Evolutionary conservation across 1,140 invertebrate species (phyloP), one percentile per base, ranked within the genome.

Genomic region (Idris sp.): DNA sequence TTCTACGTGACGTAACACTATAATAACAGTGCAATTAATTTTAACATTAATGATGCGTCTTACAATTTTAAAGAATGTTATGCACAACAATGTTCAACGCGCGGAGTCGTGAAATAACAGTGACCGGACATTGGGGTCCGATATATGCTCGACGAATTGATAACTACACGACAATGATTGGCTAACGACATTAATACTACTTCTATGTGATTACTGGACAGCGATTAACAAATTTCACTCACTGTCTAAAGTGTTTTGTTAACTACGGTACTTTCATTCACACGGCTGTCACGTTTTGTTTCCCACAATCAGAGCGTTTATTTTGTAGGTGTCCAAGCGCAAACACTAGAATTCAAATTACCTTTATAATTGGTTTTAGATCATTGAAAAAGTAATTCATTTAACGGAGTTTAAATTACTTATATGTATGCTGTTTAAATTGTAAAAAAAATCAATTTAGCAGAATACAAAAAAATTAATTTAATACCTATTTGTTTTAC

Each of bases 81-180:
- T n/a, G 1, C 11, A 25, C 25, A 8, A 16, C 18, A 8, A 15
- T 49, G 38, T 41, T 41, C 11, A 6, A 35, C 16, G 10, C 19
- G 16, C 49, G 44, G 26, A 56, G 4, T 30, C 46, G 25, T 30
- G n/a, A 30, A 58, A 35, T 73, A 53, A 65, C 53, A 64, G 51
- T 51, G 36, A 65, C 59, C 59, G 69, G 59, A 73, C 69, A 73
- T 73, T 73, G 44, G 49, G 36, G 69, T 31, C 38, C 59, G 43
- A 73, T 73, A 73, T 73, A 65, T 59, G 53, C 53, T 59, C 59
- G 51, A 19, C 44, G 44, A 65, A 65, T 65, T 73, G 69, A 73
- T 73, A 73, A 73, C 69, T 49, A 46, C 41, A 44, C 44, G 53
- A 56, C 59, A 73, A 73, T 65, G 69, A 73, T 73, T 73, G 59